phyloP scores from a whole-genome alignment of 2,888 invertebrate species.

The Allygus modestus region DNA sequence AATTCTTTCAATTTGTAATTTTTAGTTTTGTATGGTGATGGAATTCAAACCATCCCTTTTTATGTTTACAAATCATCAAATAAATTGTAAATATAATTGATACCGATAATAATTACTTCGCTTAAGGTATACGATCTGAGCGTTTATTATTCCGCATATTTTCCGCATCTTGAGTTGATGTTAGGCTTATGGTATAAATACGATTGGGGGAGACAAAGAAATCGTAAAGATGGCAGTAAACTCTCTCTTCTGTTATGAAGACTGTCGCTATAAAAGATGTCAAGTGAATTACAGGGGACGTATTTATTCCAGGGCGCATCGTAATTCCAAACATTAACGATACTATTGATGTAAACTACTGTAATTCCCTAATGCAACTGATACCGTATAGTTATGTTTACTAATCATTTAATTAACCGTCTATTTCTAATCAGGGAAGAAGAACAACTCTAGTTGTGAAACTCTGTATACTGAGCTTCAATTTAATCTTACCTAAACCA shows the following conservation, averaged over 20 bases:
- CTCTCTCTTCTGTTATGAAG: slow-evolving; percentile 13
- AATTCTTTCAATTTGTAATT: too few relatives aligned
- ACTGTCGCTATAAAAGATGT: slow-evolving; percentile 37
- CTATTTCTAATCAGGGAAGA: too few relatives aligned
- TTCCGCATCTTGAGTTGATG: slow-evolving; percentile 30
- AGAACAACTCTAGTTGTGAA: too few relatives aligned
- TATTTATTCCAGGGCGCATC: slow-evolving; percentile 16
- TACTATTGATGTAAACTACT: background rate
- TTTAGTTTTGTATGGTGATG: too few relatives aligned
- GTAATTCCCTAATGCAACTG: background rate
- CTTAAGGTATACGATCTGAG: background rate
- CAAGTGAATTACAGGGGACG: slow-evolving; percentile 38
- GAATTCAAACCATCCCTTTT: too few relatives aligned
- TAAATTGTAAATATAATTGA: too few relatives aligned
- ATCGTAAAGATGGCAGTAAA: slow-evolving; percentile 18
- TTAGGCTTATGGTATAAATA: slow-evolving; percentile 36
- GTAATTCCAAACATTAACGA: slow-evolving; percentile 29
- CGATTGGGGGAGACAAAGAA: slow-evolving; percentile 17
- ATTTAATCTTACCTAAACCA: too few relatives aligned
- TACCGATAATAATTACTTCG: too few relatives aligned
- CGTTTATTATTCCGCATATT: background rate
- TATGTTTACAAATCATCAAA: too few relatives aligned
- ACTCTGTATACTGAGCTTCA: too few relatives aligned
- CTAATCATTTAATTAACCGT: too few relatives aligned
- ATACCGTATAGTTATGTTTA: too few relatives aligned